Base-by-base conservation (phyloP, 2,797 vertebrate species). In the Mormyrus hasselquistii region DNA sequence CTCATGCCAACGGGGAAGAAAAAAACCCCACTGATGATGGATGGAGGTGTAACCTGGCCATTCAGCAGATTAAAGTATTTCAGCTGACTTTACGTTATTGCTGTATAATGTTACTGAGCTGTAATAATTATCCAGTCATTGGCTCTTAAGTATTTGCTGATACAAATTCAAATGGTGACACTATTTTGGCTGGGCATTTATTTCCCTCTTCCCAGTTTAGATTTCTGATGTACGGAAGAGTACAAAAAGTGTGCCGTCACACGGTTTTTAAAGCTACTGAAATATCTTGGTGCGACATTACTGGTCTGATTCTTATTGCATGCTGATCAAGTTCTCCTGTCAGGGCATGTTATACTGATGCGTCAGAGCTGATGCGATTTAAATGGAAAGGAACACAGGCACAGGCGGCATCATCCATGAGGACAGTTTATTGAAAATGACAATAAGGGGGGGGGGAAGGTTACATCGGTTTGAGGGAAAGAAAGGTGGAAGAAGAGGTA, bases 381-480 rank as follows among this genome's bases (percentile, higher is more conserved):
- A 19, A 88, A 19, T 7, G 19, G 76, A 89, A 87, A 88, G 53
- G 34, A 12, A 29, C 4, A 88, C 53, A 55, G 12, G 44, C 16
- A 85, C 29, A 34, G 29, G 29, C 29, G 76, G 73, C 44, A 52
- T 53, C n/a, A 59, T 82, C 82, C 52, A 89, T 65, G 90, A 84
- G 47, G 62, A 83, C 90, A 88, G 59, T 90, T 92, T 92, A 92
- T 92, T 92, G 90, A 92, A 92, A 92, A 92, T 89, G 88, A 47
- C 79, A 86, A 87, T 25, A 85, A 88, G 44, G 87, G 1, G 29
- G 25, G 25, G 25, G 25, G 25, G 25, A 1, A 29, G 25, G 55
- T 83, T 49, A 69, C 87, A 84, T 53, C 22, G 14, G 87, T 88
- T 38, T 14, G 50, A 87, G 79, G 16, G 52, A 65, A 88, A 92